Base-by-base conservation (phyloP, 2,113 vertebrate genomes). In the Pteruthius melanotis region DNA sequence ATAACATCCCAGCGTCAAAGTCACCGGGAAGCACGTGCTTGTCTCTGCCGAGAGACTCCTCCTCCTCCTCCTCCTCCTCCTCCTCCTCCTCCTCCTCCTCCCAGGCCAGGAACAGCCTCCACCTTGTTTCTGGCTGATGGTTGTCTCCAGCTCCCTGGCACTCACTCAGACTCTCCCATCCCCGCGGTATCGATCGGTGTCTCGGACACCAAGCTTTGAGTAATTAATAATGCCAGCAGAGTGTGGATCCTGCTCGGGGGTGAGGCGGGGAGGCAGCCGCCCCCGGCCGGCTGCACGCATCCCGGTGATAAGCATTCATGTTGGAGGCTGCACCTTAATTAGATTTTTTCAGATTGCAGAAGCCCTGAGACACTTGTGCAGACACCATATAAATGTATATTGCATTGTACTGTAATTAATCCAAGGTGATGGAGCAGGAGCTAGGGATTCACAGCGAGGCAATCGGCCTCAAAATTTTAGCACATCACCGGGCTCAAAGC, bases 161-260 rank as follows among this genome's bases (percentile, higher is more conserved):
- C 83, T 94, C 74, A 16, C 74, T 97, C 88, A 12, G 71, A 88
- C 49, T 20, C 85, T 70, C 33, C 93, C 57, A 81, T 90, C 86
- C 84, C 68, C 47, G 35, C 2, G 28, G 47, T 86, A 97, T 97
- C 63, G 93, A 97, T 96, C 18, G 45, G 85, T 13, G 83, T 95
- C 90, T 94, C 23, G 47, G 91, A 90, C 89, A 85, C 88, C 82
- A 4, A 70, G 87, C 87, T 52, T 30, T 9, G 87, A 68, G 97
- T 96, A 97, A 98, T 98, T 97, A 98, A 96, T 95, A 94, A 95
- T 59, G 85, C 92, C 94, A 52, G 15, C 24, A 74, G 83, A 95
- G n/a, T 54, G 90, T 56, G 79, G 90, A 96, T 92, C 84, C 82
- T 52, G 91, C 93, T 84, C 64, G 27, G 65, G 86, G 96, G n/a